A percentile compares a stretch with the other conserved stretches of the same genome.
phyloP scores from a whole-genome alignment of 2,888 invertebrate genomes.

The Drosophila fungiperda region DNA sequence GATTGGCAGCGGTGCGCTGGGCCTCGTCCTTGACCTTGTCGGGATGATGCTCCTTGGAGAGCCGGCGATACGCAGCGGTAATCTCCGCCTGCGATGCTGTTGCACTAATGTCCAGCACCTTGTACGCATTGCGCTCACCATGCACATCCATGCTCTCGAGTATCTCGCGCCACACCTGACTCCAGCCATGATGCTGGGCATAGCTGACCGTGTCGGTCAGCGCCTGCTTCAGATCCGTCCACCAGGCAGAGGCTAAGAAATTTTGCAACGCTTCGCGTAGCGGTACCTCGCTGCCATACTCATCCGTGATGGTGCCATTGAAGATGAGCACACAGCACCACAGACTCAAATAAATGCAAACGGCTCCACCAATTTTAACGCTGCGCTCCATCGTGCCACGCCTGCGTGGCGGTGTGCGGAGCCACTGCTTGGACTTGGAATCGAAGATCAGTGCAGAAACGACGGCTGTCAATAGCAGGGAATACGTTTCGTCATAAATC shows the following conservation, averaged over 20 bases:
- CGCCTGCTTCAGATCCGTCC: slow-evolving; percentile 92
- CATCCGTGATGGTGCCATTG: slow-evolving; percentile 94
- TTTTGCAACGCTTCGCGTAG: slow-evolving; percentile 94
- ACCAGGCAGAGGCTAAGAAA: slow-evolving; percentile 95
- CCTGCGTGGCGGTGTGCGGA: slow-evolving; percentile 87
- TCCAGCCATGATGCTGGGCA: slow-evolving; percentile 94
- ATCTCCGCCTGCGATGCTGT: slow-evolving; percentile 94
- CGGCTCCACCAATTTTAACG: slow-evolving; percentile 87
- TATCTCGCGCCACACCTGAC: slow-evolving; percentile 94
- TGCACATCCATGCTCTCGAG: slow-evolving; percentile 94
- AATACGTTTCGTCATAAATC: slow-evolving; percentile 90
- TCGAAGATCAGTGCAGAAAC: slow-evolving; percentile 90
- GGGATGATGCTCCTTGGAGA: slow-evolving; percentile 95
- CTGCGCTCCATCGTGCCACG: slow-evolving; percentile 86
- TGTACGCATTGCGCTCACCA: slow-evolving; percentile 95
- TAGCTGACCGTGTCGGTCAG: slow-evolving; percentile 91
- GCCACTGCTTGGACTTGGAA: slow-evolving; percentile 92
- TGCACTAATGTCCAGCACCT: slow-evolving; percentile 91
- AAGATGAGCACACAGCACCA: slow-evolving; percentile 94
- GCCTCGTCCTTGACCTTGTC: slow-evolving; percentile 93
- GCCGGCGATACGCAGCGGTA: slow-evolving; percentile 91
- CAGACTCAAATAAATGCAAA: slow-evolving; percentile 89
- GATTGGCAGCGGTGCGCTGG: slow-evolving; percentile 90
- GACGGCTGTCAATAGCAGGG: slow-evolving; percentile 89
- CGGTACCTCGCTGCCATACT: slow-evolving; percentile 94